Conservation (phyloP, 2,113 vertebrate genomes). For the Chascanopsetta lugubris region DNA sequence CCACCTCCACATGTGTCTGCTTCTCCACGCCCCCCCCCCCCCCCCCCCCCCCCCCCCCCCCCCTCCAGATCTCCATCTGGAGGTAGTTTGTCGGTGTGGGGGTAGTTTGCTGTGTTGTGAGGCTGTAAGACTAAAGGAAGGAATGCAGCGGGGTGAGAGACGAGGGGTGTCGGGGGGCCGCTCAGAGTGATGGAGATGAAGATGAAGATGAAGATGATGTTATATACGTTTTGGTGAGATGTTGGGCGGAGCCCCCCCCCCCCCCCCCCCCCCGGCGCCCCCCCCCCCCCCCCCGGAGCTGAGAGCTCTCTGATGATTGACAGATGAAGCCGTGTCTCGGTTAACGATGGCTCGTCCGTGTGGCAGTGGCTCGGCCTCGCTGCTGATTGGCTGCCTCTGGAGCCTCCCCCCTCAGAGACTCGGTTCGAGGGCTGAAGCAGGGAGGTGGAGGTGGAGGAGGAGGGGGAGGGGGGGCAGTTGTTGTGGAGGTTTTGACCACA, state of each 20-base stretch:
- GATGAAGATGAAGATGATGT: no score
- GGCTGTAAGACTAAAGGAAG: constrained; percentile 21
- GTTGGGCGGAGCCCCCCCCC: no score
- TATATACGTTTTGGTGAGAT: no score
- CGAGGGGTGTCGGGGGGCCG: neutral
- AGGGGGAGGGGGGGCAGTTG: no score
- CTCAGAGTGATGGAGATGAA: neutral
- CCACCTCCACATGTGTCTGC: constrained; percentile 16
- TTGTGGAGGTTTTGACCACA: neutral
- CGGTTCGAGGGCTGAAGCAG: constrained; percentile 11
- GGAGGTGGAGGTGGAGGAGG: no score
- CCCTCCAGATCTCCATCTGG: constrained; percentile 68
- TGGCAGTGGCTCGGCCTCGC: constrained; percentile 1
- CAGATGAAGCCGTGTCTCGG: neutral
- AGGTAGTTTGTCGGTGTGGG: constrained; percentile 60
- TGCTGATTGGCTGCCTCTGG: constrained; percentile 61
- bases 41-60: neutral
- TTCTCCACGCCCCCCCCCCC: constrained; percentile 40
- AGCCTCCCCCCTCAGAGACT: constrained; percentile 63
- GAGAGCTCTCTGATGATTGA: no score
- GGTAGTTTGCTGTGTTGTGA: constrained; percentile 12
- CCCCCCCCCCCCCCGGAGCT: no score
- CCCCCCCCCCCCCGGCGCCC: no score
- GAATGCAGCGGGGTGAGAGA: constrained; percentile 39
- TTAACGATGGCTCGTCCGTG: neutral